Percentiles rank a stretch among this genome's conserved stretches.
Conservation (phyloP, 23 tunicate species). For the Corella eumyota region DNA sequence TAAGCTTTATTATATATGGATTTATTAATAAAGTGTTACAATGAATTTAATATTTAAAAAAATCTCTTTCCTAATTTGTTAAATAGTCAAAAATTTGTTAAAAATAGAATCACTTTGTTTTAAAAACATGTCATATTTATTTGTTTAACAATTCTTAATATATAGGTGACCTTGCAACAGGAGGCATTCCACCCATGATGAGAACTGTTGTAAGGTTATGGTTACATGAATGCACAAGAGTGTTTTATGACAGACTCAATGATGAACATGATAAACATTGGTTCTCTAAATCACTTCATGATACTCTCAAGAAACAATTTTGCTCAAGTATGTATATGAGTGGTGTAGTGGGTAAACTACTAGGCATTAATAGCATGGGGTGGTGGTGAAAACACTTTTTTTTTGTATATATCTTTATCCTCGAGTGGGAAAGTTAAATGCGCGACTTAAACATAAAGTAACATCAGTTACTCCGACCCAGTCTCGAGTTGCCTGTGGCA, state of each 20-base stretch:
- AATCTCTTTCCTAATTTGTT: no score
- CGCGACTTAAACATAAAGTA: no score
- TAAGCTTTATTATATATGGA: no score
- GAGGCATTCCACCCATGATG: conserved; percentile 44
- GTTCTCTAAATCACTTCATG: conserved; percentile 27
- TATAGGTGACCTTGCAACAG: background rate
- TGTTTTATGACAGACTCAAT: conserved; percentile 48
- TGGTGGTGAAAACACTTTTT: no score
- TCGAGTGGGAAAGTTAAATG: no score
- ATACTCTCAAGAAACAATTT: conserved; percentile 48
- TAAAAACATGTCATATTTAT: background rate
- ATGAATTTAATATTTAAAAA: no score
- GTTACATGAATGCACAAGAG: conserved; percentile 80
- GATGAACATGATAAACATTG: conserved; percentile 24
- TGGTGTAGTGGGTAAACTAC: no score
- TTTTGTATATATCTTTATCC: no score
- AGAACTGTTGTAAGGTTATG: conserved; percentile 62
- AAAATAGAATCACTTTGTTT: background rate
- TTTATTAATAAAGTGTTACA: no score
- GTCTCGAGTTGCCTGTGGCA: no score
- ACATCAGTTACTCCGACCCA: no score
- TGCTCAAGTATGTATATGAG: conserved; percentile 44
- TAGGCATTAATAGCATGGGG: no score
- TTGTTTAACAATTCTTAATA: background rate
- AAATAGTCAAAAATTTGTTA: background rate